These are phyloP conservation scores for Lampris incognitus DNA, from an alignment of 2,113 vertebrate species.

Conservation along the genomic window DNA sequence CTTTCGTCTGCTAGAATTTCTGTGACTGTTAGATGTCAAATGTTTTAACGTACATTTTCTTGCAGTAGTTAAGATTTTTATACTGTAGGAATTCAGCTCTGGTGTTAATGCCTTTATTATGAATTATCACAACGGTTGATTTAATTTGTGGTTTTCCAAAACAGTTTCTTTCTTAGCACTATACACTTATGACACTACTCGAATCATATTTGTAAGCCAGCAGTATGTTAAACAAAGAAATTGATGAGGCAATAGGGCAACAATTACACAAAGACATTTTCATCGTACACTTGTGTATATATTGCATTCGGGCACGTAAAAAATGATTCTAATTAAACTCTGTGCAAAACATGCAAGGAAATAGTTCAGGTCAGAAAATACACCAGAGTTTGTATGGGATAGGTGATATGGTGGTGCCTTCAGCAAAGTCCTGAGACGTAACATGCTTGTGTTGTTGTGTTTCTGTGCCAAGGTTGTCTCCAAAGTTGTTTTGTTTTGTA, in stretches of 20 bases:
- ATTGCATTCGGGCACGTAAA: neutral
- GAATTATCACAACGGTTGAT: conserved; percentile 24
- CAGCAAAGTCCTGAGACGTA: conserved; percentile 37
- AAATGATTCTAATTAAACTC: neutral
- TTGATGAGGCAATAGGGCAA: neutral
- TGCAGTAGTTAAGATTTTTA: too few species aligned
- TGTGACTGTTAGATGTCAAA: too few species aligned
- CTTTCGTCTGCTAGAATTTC: too few species aligned
- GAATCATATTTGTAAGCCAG: conserved; percentile 13
- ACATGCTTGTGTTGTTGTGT: conserved; percentile 33
- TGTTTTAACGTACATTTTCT: too few species aligned
- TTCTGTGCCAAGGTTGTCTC: conserved; percentile 37
- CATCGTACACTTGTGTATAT: neutral
- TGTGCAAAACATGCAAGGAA: neutral
- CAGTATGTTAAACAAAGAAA: neutral
- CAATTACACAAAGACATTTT: neutral
- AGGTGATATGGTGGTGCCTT: neutral
- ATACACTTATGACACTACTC: neutral
- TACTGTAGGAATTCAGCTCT: conserved; percentile 7
- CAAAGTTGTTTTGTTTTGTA: conserved; percentile 46
- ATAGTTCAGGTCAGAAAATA: neutral
- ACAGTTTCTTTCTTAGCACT: neutral
- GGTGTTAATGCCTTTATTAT: conserved; percentile 8
- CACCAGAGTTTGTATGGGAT: neutral
- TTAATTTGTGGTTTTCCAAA: conserved; percentile 20